phyloP scores from a whole-genome alignment of 2,113 vertebrate genomes.

The Andinoacara biseriatus region DNA sequence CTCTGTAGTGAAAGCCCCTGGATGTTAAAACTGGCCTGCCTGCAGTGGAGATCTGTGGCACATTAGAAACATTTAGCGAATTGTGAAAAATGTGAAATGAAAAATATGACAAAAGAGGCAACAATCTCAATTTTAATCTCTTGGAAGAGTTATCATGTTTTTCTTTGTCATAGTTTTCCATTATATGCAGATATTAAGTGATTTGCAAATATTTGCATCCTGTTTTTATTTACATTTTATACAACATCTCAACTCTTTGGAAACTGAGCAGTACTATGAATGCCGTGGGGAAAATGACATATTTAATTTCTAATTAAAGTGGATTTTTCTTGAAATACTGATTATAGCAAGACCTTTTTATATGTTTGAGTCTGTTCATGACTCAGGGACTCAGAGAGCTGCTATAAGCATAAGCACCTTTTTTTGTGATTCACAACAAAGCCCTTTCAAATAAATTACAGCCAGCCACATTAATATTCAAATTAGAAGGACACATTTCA shows the following conservation, averaged over 20 bases:
- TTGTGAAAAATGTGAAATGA: neutral
- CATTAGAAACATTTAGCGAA: neutral
- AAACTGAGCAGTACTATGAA: too few relatives aligned
- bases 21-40: too few relatives aligned
- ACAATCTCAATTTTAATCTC: too few relatives aligned
- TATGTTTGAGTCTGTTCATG: neutral
- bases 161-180: neutral
- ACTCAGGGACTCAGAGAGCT: neutral
- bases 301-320: neutral
- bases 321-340: neutral
- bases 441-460: conserved; percentile 21
- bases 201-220: neutral
- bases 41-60: neutral
- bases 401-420: conserved; percentile 2
- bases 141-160: neutral
- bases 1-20: too few relatives aligned
- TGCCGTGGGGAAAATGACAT: neutral
- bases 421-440: conserved; percentile 25
- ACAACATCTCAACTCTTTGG: too few relatives aligned
- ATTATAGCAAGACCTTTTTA: neutral
- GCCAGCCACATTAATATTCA: conserved; percentile 14
- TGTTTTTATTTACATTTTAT: neutral
- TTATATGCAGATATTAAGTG: too few relatives aligned
- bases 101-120: neutral
- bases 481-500: conserved; percentile 1